Conservation (phyloP, 2,113 vertebrate genomes). For the Nothobranchius furzeri region DNA sequence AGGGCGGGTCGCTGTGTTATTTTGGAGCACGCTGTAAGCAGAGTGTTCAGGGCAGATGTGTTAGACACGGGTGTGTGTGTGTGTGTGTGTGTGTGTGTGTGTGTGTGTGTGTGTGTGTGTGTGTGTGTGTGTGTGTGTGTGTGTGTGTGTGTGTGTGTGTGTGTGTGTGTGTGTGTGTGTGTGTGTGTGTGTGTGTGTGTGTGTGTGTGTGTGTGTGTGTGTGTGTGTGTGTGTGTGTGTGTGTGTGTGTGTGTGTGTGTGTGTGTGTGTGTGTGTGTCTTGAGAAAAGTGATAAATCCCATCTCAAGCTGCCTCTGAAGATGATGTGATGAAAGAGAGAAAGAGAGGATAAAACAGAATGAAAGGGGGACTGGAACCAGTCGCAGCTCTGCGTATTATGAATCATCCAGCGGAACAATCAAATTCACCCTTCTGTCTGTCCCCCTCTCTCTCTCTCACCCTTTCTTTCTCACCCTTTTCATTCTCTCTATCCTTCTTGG, state of each 20-base stretch:
- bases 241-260: constrained; percentile 7
- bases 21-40: constrained; percentile 53
- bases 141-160: constrained; percentile 9
- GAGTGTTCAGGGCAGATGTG: constrained; percentile 65
- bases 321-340: constrained; percentile 74
- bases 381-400: constrained; percentile 69
- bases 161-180: constrained; percentile 1
- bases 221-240: constrained; percentile 14
- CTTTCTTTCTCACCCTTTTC: constrained; percentile 16
- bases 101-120: constrained; percentile 11
- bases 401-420: constrained; percentile 75
- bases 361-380: constrained; percentile 56
- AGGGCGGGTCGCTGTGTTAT: constrained; percentile 59
- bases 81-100: constrained; percentile 32
- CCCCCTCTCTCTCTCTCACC: constrained; percentile 17
- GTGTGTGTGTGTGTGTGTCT: constrained; percentile 15
- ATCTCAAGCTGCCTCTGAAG: constrained; percentile 73
- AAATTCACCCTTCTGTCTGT: constrained; percentile 51
- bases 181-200: constrained; percentile 14
- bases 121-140: constrained; percentile 11
- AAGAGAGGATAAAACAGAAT: constrained; percentile 66
- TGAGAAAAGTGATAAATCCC: constrained; percentile 69
- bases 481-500: constrained; percentile 25
- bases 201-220: neutral
- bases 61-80: constrained; percentile 26